A percentile compares a stretch with the other conserved stretches of the same genome.
Evolutionary conservation across 2,113 vertebrate species (phyloP).

Genomic region (Chaetorhynchus papuensis): DNA sequence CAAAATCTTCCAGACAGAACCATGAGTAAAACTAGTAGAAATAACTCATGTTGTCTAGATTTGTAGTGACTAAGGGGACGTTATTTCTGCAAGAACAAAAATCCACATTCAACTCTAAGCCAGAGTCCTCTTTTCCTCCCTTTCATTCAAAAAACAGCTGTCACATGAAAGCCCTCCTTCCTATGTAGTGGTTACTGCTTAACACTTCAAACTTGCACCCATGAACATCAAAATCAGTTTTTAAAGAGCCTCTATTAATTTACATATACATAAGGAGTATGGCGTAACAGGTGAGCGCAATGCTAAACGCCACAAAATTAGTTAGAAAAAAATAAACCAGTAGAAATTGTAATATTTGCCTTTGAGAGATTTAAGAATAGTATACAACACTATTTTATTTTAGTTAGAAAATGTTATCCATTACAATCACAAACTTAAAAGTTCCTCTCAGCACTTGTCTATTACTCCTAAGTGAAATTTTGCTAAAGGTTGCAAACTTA

Average conservation of each 20-base stretch:
- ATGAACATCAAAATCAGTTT: not conserved
- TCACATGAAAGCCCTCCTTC: not conserved
- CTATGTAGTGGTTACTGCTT: not conserved
- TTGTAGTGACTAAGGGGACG: not conserved
- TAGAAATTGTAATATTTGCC: not conserved
- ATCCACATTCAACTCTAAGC: not conserved
- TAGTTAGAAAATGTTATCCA: not conserved
- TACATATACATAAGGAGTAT: not conserved
- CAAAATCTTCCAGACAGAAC: not conserved
- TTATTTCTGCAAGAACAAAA: not conserved
- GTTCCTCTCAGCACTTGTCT: not conserved
- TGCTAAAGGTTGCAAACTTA: not conserved
- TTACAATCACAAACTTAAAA: not conserved
- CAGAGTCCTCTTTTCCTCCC: not conserved
- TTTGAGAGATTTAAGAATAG: not conserved
- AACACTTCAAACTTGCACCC: not conserved
- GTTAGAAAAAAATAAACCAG: not conserved
- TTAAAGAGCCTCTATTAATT: not conserved
- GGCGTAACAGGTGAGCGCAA: not conserved
- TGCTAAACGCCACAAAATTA: accelerated
- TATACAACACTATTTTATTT: not conserved
- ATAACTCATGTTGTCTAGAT: not conserved
- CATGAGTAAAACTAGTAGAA: not conserved
- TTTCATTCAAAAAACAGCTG: not conserved
- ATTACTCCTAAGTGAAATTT: not conserved